phyloP scores from a whole-genome alignment of 2,888 invertebrate genomes.

The Eumerus sabulonum region DNA sequence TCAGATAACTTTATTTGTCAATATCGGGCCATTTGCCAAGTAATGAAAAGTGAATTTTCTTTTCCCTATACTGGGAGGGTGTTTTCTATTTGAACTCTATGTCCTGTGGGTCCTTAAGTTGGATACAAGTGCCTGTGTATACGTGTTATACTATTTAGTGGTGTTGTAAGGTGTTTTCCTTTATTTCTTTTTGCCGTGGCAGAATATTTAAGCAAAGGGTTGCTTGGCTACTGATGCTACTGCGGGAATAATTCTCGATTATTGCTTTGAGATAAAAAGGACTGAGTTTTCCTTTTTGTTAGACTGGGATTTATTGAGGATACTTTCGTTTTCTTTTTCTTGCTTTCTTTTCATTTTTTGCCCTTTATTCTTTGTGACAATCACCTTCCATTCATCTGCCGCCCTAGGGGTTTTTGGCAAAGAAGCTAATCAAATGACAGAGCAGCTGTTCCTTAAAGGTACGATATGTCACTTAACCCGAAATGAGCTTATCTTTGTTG shows the following conservation, averaged over 20 bases:
- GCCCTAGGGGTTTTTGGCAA: constrained; percentile 52
- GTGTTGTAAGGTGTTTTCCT: constrained; percentile 45
- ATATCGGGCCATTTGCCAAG: constrained; percentile 69
- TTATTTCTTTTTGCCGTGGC: constrained; percentile 14
- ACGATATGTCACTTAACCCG: constrained; percentile 68
- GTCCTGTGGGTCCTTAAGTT: constrained; percentile 1
- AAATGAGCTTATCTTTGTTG: constrained; percentile 65
- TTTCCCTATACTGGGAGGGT: constrained; percentile 55
- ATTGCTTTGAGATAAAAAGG: constrained; percentile 59
- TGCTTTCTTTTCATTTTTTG: too few relatives aligned
- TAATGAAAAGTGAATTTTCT: constrained; percentile 69
- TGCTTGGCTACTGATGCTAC: constrained; percentile 36
- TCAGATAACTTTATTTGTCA: constrained; percentile 69
- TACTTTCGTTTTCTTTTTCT: constrained; percentile 29
- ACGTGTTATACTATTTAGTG: constrained; percentile 60
- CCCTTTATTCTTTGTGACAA: constrained; percentile 52
- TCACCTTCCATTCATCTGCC: constrained; percentile 63
- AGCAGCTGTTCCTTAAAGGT: constrained; percentile 67
- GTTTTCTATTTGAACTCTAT: constrained; percentile 51
- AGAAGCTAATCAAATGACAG: constrained; percentile 67
- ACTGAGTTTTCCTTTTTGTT: constrained; percentile 57
- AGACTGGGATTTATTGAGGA: constrained; percentile 59
- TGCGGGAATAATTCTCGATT: constrained; percentile 65
- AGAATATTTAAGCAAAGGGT: constrained; percentile 46
- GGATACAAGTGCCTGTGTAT: constrained; percentile 5